These are phyloP conservation scores for Phoxinus dragarum DNA, from an alignment of 2,797 vertebrate genomes.

Conservation along the genomic window DNA sequence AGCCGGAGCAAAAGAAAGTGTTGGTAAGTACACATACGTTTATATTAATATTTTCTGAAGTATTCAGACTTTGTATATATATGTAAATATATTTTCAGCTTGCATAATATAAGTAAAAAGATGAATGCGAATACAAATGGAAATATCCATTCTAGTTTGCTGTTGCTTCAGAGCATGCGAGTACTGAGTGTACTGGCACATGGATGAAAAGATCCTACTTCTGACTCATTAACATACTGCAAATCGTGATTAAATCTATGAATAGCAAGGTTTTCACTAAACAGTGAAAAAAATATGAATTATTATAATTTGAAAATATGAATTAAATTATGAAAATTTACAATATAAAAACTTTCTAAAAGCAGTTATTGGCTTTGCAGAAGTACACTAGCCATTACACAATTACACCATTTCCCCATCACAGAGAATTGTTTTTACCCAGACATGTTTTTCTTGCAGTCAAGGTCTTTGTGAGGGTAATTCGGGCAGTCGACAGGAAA, in stretches of 20 bases:
- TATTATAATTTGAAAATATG: too few species aligned
- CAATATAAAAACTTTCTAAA: background rate
- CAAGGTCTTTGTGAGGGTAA: constrained; percentile 24
- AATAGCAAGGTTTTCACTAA: background rate
- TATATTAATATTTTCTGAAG: background rate
- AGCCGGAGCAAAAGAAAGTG: constrained; percentile 15
- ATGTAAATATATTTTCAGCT: background rate
- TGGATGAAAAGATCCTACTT: background rate
- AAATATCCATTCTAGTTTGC: background rate
- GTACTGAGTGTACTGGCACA: background rate
- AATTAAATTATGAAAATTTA: background rate
- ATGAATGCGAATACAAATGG: background rate
- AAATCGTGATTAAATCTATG: background rate
- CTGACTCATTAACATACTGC: background rate
- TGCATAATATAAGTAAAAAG: background rate
- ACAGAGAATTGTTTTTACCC: constrained; percentile 6
- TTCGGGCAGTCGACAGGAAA: constrained; percentile 64
- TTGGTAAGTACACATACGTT: constrained; percentile 49
- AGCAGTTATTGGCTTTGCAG: background rate
- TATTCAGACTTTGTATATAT: background rate
- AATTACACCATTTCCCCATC: background rate
- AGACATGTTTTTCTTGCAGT: background rate
- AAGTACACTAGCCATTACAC: constrained; percentile 17
- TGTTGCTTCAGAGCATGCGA: background rate
- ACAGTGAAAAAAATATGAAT: background rate